phyloP scores from a whole-genome alignment of 2,888 invertebrate species.

The Acrobasis suavella region DNA sequence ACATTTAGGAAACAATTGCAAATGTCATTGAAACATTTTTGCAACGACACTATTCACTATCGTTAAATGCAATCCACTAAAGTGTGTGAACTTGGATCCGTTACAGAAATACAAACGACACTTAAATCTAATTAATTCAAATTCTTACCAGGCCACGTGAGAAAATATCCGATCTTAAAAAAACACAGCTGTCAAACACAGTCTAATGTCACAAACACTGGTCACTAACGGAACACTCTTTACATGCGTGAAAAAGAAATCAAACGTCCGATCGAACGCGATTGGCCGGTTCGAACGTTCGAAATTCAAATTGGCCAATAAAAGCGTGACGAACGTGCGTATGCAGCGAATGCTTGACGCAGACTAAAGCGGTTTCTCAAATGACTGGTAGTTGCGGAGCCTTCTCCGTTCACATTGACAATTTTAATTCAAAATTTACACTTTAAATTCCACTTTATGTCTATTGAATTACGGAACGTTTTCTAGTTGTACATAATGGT shows the following conservation, averaged over 20 bases:
- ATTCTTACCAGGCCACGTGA: conserved; percentile 65
- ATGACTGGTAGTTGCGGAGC: conserved; percentile 65
- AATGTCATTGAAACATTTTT: conserved; percentile 26
- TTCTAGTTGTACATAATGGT: conserved; percentile 22
- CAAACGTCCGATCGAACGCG: conserved; percentile 64
- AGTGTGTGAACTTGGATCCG: conserved; percentile 38
- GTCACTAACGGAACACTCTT: conserved; percentile 67
- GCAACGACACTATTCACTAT: conserved; percentile 33
- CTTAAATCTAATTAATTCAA: conserved; percentile 50
- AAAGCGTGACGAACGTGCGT: conserved; percentile 49
- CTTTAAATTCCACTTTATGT: conserved; percentile 36
- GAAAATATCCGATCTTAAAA: conserved; percentile 67
- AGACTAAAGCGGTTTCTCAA: conserved; percentile 72
- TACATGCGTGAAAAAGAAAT: conserved; percentile 68
- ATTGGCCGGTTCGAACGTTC: conserved; percentile 69
- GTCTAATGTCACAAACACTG: conserved; percentile 66
- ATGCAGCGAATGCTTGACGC: conserved; percentile 64
- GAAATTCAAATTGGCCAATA: conserved; percentile 67
- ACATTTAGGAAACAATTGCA: conserved; percentile 22
- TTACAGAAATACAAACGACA: conserved; percentile 47
- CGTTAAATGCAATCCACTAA: conserved; percentile 29
- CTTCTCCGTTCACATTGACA: conserved; percentile 73
- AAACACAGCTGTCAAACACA: conserved; percentile 44
- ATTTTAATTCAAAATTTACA: conserved; percentile 41
- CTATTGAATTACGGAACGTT: conserved; percentile 15